Evolutionary conservation across 2,888 invertebrate species (phyloP).

Genomic region (Epsilonema sp.): DNA sequence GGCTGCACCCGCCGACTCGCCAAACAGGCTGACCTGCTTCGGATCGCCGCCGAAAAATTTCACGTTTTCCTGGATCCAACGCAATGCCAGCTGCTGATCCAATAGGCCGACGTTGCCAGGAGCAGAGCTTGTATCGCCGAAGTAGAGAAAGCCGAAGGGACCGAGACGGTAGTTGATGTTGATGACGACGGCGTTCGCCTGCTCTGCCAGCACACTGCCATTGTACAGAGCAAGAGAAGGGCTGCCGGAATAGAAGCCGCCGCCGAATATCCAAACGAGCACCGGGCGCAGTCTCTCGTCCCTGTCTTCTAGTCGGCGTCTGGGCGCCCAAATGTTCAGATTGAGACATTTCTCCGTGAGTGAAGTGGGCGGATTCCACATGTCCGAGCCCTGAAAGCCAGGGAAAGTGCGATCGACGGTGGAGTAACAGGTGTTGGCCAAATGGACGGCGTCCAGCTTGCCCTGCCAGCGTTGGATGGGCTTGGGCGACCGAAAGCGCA

Average conservation of each 20-base stretch:
- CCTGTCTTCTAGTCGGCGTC: constrained; percentile 26
- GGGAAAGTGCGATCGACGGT: constrained; percentile 6
- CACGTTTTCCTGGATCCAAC: constrained; percentile 80
- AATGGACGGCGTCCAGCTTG: not conserved
- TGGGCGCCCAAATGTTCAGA: constrained; percentile 70
- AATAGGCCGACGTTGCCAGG: constrained; percentile 76
- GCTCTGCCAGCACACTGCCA: constrained; percentile 31
- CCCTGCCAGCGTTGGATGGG: not conserved
- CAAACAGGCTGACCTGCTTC: constrained; percentile 41
- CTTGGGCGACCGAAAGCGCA: constrained; percentile 4
- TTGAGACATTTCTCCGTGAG: constrained; percentile 83
- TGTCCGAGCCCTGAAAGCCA: constrained; percentile 47
- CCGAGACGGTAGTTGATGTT: constrained; percentile 47
- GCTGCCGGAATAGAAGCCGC: constrained; percentile 31
- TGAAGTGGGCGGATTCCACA: constrained; percentile 89
- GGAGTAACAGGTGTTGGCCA: constrained; percentile 5
- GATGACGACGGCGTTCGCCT: constrained; percentile 21
- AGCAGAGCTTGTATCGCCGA: constrained; percentile 34
- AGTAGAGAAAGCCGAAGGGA: constrained; percentile 76
- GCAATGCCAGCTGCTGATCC: constrained; percentile 78
- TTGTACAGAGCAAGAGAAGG: constrained; percentile 35
- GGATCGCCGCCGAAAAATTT: constrained; percentile 79
- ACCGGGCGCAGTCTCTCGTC: constrained; percentile 22
- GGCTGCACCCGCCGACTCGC: constrained; percentile 83
- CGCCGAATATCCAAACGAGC: constrained; percentile 30